Base-by-base conservation (phyloP, 1,140 invertebrate genomes). In the Armadillidium nasatum region DNA sequence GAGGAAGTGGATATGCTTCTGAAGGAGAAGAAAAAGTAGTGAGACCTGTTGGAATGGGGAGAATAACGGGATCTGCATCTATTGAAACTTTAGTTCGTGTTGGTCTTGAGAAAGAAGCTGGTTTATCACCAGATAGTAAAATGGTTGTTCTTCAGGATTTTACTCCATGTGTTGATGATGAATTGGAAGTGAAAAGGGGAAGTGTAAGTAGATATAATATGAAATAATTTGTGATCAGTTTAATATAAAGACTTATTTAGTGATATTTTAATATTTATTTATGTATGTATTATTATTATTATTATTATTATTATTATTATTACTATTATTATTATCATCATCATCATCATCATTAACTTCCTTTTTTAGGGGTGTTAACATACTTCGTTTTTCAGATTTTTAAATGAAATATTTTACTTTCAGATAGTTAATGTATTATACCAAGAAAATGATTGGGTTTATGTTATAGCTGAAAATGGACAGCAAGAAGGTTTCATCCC, bases 91-190 rank as follows among this genome's bases (percentile, higher is more conserved):
- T 97, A 23, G 94, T 96, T 0, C 86, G 94, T 81, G 94, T 97
- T 44, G 95, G 95, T 13, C 93, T 97, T 73, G 94, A 97, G 86
- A 97, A 97, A 82, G 79, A 82, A 72, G 82, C 83, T 76, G 85
- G 84, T 7, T 85, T 96, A 2, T 94, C 93, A 75, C 93, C 94
- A 3, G 94, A 95, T 83, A 94, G 93, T 68, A 95, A 96, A 87
- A 96, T 96, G 94, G 92, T 96, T 68, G 94, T 97, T 13, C 86
- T 97, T 13, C 94, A 97, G 84, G 95, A 97, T 83, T 97, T 97
- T 84, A 93, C 92, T 7, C 94, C 95, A 0, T 96, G 94, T 84
- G 94, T 96, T 6, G 94, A 97, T 85, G 94, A 97, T 86, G 95
- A 97, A 85, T 86, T 97, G 45, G 91, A 92, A 87, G 92, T 94